Evolutionary conservation across 2,797 vertebrate genomes (phyloP).

Genomic region (Spizella passerina): DNA sequence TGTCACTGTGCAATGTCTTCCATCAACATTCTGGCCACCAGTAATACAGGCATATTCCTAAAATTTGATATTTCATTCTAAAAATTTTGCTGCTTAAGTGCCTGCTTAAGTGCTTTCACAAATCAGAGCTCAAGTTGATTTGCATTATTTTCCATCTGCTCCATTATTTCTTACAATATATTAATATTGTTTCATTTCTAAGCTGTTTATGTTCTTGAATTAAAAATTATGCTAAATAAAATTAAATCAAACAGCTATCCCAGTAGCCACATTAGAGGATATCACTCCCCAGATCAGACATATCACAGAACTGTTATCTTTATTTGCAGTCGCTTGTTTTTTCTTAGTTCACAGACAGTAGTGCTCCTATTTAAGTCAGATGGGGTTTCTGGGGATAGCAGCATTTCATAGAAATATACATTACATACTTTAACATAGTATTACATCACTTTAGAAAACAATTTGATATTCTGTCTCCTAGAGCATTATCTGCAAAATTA

Average conservation of each 20-base stretch:
- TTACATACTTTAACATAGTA: background rate
- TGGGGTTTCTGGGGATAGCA: background rate
- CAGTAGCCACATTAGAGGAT: background rate
- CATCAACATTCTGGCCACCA: background rate
- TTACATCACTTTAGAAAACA: background rate
- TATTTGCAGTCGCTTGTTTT: background rate
- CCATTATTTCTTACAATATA: background rate
- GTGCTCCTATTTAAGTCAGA: background rate
- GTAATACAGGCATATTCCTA: background rate
- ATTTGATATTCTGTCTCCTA: background rate
- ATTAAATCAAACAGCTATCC: background rate
- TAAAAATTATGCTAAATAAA: constrained; percentile 25
- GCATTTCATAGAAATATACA: background rate
- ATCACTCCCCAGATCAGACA: background rate
- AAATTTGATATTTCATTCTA: background rate
- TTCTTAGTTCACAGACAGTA: background rate
- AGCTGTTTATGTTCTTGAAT: background rate
- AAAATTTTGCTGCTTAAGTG: background rate
- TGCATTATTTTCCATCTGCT: background rate
- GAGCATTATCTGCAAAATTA: background rate
- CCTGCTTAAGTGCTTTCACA: background rate
- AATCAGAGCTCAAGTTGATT: background rate
- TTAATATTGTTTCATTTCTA: background rate
- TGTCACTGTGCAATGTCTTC: background rate
- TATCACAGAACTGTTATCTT: background rate